Evolutionary conservation across 1,140 invertebrate species (phyloP), one percentile per base, ranked within the genome.

Genomic region (Dolichoris vasculosae): DNA sequence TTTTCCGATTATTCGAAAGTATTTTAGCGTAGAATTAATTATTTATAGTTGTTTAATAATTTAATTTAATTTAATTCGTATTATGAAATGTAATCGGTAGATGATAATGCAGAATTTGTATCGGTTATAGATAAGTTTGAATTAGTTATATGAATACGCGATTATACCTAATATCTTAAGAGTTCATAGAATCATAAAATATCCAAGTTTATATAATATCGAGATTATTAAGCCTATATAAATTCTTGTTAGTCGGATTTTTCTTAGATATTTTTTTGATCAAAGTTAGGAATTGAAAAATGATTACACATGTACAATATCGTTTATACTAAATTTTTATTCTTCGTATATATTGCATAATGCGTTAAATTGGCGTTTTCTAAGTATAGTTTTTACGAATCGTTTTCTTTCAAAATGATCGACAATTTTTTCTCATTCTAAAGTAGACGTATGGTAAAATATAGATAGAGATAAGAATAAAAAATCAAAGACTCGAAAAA

Each of bases 361-460:
- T 32, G 13, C 8, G 13, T 43, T n/a, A 32, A 85, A 85, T 80
- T 85, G 77, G 77, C 51, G 35, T 48, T 80, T 43, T 80, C 35
- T 79, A 55, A 2, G 3, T 73, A 63, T 75, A 73, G 63, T 38
- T 84, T 67, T 43, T 77, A 32, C 7, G 51, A 79, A 51, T 59
- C 30, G 0, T 46, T 77, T 9, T n/a, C 73, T 38, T 67, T 51
- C 4, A 71, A 40, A 48, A 59, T 71, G 20, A 79, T 84, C 73
- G 63, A 35, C 64, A 32, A 84, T 35, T 55, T 79, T 79, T 79
- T 64, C 83, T 40, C 32, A 80, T 80, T 80, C 83, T 85, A 85
- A 79, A 84, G 30, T 84, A 84, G 46, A 35, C 35, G 8, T 77
- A 84, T 83, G 77, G 67, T 32, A 46, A 40, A 71, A 35, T 48